Evolutionary conservation across 2,888 invertebrate species (phyloP), one percentile per base, ranked within the genome.

Genomic region (Melikaiella ostensackeni): DNA sequence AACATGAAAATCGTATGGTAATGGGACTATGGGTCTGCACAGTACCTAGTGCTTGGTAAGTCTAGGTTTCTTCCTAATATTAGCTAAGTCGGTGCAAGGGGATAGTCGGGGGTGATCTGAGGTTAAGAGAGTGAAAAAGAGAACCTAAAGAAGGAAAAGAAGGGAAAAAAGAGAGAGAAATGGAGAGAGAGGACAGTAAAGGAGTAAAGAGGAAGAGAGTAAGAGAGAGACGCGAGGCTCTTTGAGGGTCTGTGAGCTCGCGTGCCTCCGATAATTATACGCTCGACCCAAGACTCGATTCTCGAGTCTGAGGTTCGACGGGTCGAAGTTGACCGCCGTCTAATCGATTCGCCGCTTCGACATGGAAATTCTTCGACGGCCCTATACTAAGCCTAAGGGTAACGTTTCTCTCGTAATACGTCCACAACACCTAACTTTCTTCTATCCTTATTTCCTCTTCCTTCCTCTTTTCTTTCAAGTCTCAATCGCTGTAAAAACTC

Each of bases 1-100:
- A 89, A 89, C 89, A 88, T 90, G 88, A 88, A 89, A 89, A 89
- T 89, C 87, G 87, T 89, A 90, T 89, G 90, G 88, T 90, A 90
- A 90, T 90, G 84, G 86, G 85, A 77, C 84, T 84, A 78, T 80
- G 83, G 83, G 80, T 77, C 75, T 84, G 84, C 80, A 83, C 73
- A 80, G 80, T 79, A 84, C 82, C 79, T 80, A 83, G n/a, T n/a
- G n/a, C n/a, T 81, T 83, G 83, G 81, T 84, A 82, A 85, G 85
- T 85, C 84, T 85, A 85, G 86, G 84, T 81, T 85, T 86, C 86
- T 87, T 86, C 66, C 66, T 46, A 70, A 46, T 70, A 70, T 70
- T 70, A 46, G 50, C 46, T 27, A 64, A 46, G 30, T 46, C 42
- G 42, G 46, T 70, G 70, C 50, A 35, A 70, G 50, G 70, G 30